Evolutionary conservation across 2,797 vertebrate genomes (phyloP).

Genomic region (Malurus splendens): DNA sequence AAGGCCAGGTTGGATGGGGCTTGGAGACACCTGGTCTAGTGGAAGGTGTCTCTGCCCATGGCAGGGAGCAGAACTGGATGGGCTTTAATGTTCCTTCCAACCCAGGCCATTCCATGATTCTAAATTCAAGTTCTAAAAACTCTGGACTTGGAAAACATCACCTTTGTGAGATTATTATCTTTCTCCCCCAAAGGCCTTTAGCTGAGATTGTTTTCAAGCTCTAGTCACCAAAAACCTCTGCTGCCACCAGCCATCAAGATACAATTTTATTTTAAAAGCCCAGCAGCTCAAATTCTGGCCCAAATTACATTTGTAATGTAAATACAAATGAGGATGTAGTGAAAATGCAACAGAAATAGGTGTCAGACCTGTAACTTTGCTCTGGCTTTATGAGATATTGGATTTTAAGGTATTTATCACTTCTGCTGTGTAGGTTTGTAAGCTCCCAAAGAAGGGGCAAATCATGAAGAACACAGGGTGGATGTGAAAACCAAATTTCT

Average conservation of each 20-base stretch:
- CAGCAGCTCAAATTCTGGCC: neutral
- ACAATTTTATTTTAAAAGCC: neutral
- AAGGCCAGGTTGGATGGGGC: accelerated
- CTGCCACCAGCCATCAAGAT: neutral
- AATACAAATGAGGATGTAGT: conserved; percentile 22
- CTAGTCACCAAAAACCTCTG: neutral
- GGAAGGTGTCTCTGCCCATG: neutral
- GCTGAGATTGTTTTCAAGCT: neutral
- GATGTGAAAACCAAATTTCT: neutral
- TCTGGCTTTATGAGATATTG: neutral
- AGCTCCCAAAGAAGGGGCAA: neutral
- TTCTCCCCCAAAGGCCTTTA: neutral
- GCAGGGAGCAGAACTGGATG: neutral
- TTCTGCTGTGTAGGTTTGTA: neutral
- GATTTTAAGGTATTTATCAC: neutral
- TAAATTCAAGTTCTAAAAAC: neutral
- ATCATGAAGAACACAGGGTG: accelerated
- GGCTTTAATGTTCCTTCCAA: neutral
- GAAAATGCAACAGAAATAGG: neutral
- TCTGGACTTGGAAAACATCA: neutral
- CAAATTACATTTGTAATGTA: neutral
- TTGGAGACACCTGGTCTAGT: accelerated
- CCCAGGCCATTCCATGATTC: neutral
- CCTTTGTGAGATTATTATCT: neutral
- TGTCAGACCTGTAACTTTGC: neutral